Conservation (phyloP, 2,888 invertebrate species). For the Macrophya alboannulata region DNA sequence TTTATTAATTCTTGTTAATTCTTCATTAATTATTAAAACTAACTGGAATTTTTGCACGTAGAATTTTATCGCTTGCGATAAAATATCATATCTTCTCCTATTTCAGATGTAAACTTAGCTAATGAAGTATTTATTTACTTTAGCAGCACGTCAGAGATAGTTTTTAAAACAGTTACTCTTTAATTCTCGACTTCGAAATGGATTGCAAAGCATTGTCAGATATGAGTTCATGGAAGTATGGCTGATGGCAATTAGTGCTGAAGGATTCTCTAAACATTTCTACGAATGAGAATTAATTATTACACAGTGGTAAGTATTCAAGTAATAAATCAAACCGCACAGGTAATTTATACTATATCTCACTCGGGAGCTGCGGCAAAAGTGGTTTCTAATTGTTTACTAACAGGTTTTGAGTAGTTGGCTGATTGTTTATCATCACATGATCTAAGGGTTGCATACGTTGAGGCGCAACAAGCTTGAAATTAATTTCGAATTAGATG, state of each 20-base stretch:
- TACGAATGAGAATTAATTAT: background rate
- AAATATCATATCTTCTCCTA: background rate
- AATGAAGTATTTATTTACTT: background rate
- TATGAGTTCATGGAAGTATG: background rate
- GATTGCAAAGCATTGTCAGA: background rate
- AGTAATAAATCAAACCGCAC: background rate
- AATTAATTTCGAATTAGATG: background rate
- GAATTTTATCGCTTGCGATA: background rate
- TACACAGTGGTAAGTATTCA: background rate
- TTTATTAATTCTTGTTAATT: too few species aligned
- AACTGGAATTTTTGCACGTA: background rate
- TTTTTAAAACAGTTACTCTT: background rate
- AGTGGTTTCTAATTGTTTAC: too few species aligned
- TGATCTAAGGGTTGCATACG: background rate
- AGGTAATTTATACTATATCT: background rate
- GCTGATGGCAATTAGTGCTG: background rate
- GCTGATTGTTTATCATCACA: background rate
- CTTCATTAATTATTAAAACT: too few species aligned
- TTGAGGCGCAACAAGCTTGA: background rate
- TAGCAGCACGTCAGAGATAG: background rate
- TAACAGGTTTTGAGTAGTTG: background rate
- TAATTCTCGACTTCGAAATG: background rate
- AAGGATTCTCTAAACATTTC: constrained; percentile 4
- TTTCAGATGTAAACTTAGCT: background rate
- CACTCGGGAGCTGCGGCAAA: too few species aligned